phyloP scores from a whole-genome alignment of 2,113 vertebrate species.

The Fulica atra region DNA sequence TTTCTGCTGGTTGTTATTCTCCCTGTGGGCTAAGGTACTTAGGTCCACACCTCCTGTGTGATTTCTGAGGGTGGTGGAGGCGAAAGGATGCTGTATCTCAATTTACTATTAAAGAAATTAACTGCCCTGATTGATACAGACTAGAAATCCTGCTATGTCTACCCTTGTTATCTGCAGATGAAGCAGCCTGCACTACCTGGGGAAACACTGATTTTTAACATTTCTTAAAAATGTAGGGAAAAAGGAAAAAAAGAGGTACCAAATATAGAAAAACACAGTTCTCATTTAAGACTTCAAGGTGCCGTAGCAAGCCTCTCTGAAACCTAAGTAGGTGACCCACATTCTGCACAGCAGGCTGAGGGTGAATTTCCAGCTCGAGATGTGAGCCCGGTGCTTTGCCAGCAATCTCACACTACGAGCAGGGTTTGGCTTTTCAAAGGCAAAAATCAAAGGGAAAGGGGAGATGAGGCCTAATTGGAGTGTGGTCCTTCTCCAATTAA shows the following conservation, averaged over 20 bases:
- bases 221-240: not conserved
- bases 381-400: not conserved
- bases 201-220: not conserved
- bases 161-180: not conserved
- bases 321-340: conserved; percentile 59
- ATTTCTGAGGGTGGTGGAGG: not conserved
- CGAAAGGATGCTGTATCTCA: not conserved
- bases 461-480: not conserved
- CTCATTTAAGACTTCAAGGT: conserved; percentile 32
- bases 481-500: not conserved
- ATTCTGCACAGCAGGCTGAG: conserved; percentile 39
- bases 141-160: not conserved
- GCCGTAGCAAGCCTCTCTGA: conserved; percentile 3
- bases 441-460: not conserved
- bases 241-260: not conserved
- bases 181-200: not conserved
- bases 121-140: not conserved
- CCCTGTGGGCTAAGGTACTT: not conserved
- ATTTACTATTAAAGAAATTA: not conserved
- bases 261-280: conserved; percentile 6
- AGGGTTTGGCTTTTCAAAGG: not conserved
- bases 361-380: conserved; percentile 11
- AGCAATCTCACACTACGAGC: not conserved
- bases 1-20: not conserved
- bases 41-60: rapidly evolving